Evolutionary conservation across 2,888 invertebrate species (phyloP).

Genomic region (Argyra leucocephala): DNA sequence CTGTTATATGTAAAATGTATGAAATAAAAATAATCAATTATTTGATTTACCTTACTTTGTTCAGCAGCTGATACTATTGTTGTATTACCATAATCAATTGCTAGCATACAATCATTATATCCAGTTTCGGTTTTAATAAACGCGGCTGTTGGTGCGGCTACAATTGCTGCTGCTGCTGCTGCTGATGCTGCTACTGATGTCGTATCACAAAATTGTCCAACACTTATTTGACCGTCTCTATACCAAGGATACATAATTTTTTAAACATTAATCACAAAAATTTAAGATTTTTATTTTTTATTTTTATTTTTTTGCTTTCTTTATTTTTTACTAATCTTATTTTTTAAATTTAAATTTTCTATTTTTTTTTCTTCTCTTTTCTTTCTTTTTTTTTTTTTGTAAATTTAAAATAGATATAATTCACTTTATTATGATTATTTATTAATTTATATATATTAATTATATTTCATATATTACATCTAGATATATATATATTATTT

Average conservation of each 20-base stretch:
- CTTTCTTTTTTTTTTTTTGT: too few relatives aligned
- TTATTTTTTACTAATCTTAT: too few relatives aligned
- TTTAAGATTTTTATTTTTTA: too few relatives aligned
- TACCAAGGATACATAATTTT: slow-evolving; percentile 55
- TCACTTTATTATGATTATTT: too few relatives aligned
- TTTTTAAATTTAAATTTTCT: too few relatives aligned
- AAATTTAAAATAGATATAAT: too few relatives aligned
- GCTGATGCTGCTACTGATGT: slow-evolving; percentile 42
- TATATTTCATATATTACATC: too few relatives aligned
- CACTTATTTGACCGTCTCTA: slow-evolving; percentile 36
- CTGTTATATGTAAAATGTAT: too few relatives aligned
- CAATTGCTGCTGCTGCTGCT: slow-evolving; percentile 35
- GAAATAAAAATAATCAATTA: background rate
- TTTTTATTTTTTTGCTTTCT: too few relatives aligned
- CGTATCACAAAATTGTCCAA: slow-evolving; percentile 50
- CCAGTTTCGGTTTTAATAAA: slow-evolving; percentile 58
- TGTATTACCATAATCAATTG: slow-evolving; percentile 53
- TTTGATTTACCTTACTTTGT: slow-evolving; percentile 53
- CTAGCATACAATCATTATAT: slow-evolving; percentile 62
- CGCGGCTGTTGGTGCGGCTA: slow-evolving; percentile 42
- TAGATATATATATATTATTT: too few relatives aligned
- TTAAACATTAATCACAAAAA: slow-evolving; percentile 10
- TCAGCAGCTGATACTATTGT: background rate
- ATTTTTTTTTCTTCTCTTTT: too few relatives aligned
- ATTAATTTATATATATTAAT: too few relatives aligned